Percentiles rank a stretch among this genome's conserved stretches.
Conservation (phyloP, 2,888 invertebrate genomes). For the Mantis religiosa region DNA sequence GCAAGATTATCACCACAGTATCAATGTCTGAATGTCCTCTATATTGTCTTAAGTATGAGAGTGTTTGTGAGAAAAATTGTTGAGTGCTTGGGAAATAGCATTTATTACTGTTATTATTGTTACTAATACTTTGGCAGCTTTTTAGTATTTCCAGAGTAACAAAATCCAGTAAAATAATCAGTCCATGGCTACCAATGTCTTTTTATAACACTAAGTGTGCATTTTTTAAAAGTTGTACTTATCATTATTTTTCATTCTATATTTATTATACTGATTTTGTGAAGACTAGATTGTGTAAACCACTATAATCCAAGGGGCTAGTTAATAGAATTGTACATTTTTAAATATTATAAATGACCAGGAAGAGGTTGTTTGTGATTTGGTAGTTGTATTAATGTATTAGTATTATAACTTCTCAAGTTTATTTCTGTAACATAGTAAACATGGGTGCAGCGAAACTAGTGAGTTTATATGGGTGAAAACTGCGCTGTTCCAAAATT, state of each 20-base stretch:
- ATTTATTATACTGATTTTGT: background rate
- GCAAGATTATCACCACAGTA: background rate
- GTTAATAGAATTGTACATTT: background rate
- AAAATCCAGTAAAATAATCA: background rate
- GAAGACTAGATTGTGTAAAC: background rate
- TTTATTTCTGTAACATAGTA: background rate
- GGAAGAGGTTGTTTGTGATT: background rate
- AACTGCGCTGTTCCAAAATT: background rate
- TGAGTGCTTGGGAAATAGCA: slow-evolving; percentile 22
- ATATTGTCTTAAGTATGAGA: slow-evolving; percentile 4
- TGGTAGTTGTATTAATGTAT: background rate
- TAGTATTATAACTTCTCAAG: background rate
- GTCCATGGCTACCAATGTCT: slow-evolving; percentile 1
- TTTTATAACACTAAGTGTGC: slow-evolving; percentile 17
- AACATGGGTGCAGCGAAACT: background rate
- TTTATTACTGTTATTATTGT: slow-evolving; percentile 26
- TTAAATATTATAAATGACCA: background rate
- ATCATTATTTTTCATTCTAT: background rate
- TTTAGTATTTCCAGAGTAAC: slow-evolving; percentile 6
- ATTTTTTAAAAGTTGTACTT: slow-evolving; percentile 17
- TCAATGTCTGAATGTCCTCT: slow-evolving; percentile 6
- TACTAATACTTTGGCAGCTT: slow-evolving; percentile 25
- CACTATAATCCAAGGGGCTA: background rate
- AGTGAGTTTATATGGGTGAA: background rate
- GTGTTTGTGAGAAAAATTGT: background rate